A percentile compares a stretch with the other conserved stretches of the same genome.
Evolutionary conservation across 2,888 invertebrate species (phyloP).

Genomic region (Stegana nigrithorax): DNA sequence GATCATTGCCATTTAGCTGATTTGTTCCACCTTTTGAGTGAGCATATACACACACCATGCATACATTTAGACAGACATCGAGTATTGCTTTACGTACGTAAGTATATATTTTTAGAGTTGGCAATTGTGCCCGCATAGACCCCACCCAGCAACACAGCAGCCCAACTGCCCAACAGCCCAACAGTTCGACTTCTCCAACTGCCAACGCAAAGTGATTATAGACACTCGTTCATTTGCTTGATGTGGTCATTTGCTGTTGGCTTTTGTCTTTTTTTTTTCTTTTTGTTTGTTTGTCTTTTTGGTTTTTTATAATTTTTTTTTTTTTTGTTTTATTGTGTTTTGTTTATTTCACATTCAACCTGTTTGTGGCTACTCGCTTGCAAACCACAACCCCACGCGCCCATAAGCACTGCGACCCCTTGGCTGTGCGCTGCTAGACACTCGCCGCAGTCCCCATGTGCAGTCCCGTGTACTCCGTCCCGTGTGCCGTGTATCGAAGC

Average conservation of each 20-base stretch:
- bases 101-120: too few species aligned
- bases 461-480: background rate
- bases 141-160: background rate
- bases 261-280: too few species aligned
- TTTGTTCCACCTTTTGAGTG: constrained; percentile 11
- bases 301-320: too few species aligned
- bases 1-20: constrained; percentile 15
- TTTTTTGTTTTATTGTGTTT: background rate
- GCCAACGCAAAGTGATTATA: constrained; percentile 15
- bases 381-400: constrained; percentile 3
- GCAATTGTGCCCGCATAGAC: too few species aligned
- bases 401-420: background rate
- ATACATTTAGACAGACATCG: too few species aligned
- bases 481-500: too few species aligned
- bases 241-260: constrained; percentile 8
- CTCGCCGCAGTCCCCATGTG: background rate
- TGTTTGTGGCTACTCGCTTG: too few species aligned
- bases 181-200: background rate
- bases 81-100: too few species aligned
- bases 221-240: background rate
- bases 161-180: background rate
- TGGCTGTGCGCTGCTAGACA: background rate
- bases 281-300: too few species aligned
- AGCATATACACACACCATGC: constrained; percentile 1
- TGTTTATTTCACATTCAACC: background rate